Conservation (phyloP, 2,797 vertebrate genomes). For the Sciurus vulgaris region DNA sequence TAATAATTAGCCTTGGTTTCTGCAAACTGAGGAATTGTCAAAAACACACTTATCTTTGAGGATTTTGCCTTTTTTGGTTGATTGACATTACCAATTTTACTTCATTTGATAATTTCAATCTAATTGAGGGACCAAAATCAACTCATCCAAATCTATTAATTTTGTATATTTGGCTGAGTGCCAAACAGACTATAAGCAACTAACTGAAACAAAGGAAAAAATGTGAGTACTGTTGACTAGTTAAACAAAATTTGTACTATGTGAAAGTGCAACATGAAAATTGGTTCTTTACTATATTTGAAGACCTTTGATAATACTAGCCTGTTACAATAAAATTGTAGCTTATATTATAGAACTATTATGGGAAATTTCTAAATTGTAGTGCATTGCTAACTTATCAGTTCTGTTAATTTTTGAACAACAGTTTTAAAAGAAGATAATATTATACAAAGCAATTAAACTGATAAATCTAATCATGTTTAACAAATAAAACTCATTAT, state of each 20-base stretch:
- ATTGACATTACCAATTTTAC: neutral
- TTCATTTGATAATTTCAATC: constrained; percentile 50
- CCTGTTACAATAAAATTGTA: constrained; percentile 26
- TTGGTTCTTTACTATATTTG: neutral
- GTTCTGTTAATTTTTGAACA: constrained; percentile 54
- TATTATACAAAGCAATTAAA: neutral
- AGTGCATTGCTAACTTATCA: neutral
- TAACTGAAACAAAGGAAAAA: constrained; percentile 59
- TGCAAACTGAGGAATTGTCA: neutral
- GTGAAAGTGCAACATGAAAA: constrained; percentile 5
- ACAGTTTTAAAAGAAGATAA: neutral
- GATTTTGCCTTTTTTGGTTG: constrained; percentile 13
- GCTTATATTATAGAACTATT: neutral
- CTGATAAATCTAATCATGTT: neutral
- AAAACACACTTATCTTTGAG: constrained; percentile 51
- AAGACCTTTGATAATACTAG: neutral
- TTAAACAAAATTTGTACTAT: constrained; percentile 46
- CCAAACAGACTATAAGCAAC: constrained; percentile 38
- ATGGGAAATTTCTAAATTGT: neutral
- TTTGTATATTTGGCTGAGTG: constrained; percentile 45
- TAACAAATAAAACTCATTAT: constrained; percentile 54
- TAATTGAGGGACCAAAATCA: constrained; percentile 48
- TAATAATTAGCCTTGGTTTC: constrained; percentile 34
- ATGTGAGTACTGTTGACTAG: neutral
- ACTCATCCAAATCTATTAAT: neutral